These are phyloP conservation scores for Selene dorsalis DNA, from an alignment of 2,797 vertebrate genomes.

Conservation along the genomic window DNA sequence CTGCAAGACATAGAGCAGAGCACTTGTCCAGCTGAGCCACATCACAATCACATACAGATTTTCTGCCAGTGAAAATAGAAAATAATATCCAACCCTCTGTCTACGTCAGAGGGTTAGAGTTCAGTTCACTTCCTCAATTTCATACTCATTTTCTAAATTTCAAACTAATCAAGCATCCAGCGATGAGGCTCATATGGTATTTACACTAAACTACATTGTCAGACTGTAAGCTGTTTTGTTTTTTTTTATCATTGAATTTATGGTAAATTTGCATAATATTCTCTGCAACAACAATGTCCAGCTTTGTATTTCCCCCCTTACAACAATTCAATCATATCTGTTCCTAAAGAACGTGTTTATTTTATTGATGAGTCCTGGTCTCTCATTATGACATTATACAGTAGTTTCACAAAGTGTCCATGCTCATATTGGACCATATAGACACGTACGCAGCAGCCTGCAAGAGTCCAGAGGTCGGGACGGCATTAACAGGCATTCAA, in stretches of 20 bases:
- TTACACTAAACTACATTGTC: neutral
- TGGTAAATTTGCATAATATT: neutral
- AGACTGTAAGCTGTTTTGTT: neutral
- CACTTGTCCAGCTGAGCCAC: conserved; percentile 19
- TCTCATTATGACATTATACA: conserved; percentile 13
- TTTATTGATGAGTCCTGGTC: neutral
- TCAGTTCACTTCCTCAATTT: neutral
- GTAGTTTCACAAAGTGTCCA: conserved; percentile 31
- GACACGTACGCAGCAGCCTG: conserved; percentile 50
- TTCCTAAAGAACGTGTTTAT: neutral
- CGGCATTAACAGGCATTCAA: conserved; percentile 70
- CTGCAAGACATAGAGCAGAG: neutral
- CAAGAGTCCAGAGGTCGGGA: conserved; percentile 61
- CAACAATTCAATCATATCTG: neutral
- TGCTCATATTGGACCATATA: conserved; percentile 20
- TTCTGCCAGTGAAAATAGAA: neutral
- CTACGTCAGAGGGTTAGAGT: neutral
- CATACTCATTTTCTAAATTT: neutral
- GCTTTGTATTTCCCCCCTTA: neutral
- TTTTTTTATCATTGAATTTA: neutral
- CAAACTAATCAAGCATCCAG: neutral
- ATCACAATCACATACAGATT: neutral
- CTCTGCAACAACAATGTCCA: neutral
- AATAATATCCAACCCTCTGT: neutral
- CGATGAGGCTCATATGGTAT: neutral